Evolutionary conservation across 2,113 vertebrate species (phyloP), one percentile per base, ranked within the genome.

Genomic region (Toxostoma redivivum): DNA sequence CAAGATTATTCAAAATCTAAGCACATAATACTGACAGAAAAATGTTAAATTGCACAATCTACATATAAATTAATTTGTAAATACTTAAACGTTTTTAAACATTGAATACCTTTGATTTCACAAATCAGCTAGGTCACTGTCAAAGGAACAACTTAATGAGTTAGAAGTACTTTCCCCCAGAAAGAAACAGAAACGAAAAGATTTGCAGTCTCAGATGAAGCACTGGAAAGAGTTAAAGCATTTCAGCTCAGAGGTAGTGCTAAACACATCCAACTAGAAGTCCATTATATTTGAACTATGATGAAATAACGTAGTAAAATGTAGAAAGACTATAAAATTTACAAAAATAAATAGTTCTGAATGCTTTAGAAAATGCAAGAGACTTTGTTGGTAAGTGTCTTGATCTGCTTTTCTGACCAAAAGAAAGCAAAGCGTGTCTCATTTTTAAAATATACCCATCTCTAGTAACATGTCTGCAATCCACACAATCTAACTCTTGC

Each of bases 311-410:
- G 20, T 96, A 98, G 92, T 97, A 97, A 97, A 97, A 96, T 94
- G 97, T 97, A 98, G 93, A 98, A 97, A 98, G 97, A 95, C 95
- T 97, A 97, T 97, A 97, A 97, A 97, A 96, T 95, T 97, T 98
- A 98, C 95, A 98, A 98, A 98, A 98, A 98, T 98, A 97, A 96
- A 97, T 97, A 97, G 97, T 96, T 97, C 95, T 95, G 89, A 97
- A 97, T 80, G 95, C 92, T 96, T 97, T 97, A 97, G 94, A 97
- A 97, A 97, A 97, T 78, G 95, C 94, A 95, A 96, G 96, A 96
- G 91, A 94, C 88, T 97, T 90, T 56, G 65, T 81, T 91, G 94
- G 90, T 74, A 92, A 93, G 71, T 77, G 62, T 92, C 91, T 96
- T 81, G 88, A 96, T 92, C 90, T 94, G 96, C 80, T 95, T 90